Percentiles rank a stretch among this genome's conserved stretches.
Evolutionary conservation across 1,140 invertebrate genomes (phyloP).

Genomic region (Berghia stephanieae): DNA sequence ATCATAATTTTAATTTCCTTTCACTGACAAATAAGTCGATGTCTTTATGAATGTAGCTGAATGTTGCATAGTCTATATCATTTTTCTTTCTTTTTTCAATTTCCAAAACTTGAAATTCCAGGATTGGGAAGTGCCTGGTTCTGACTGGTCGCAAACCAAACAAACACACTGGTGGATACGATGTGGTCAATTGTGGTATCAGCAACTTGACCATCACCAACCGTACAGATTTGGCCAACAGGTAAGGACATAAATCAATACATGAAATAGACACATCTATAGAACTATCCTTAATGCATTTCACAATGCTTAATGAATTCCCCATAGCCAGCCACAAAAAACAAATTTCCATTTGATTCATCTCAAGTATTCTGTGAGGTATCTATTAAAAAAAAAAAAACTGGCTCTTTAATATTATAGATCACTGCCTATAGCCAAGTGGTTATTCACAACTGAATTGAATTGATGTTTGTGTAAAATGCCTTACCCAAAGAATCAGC

Average conservation of each 20-base stretch:
- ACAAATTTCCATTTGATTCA: not conserved
- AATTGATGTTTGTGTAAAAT: too few relatives aligned
- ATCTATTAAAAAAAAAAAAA: not conserved
- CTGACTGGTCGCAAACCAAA: constrained; percentile 72
- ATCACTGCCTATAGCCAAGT: too few relatives aligned
- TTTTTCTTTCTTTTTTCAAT: not conserved
- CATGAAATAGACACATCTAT: not conserved
- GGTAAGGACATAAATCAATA: constrained; percentile 57
- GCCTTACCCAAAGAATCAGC: too few relatives aligned
- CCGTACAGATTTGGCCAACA: constrained; percentile 76
- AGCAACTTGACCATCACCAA: constrained; percentile 73
- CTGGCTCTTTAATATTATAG: not conserved
- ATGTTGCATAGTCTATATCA: not conserved
- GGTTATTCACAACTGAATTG: too few relatives aligned
- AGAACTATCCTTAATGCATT: too few relatives aligned
- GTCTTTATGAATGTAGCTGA: not conserved
- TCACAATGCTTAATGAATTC: not conserved
- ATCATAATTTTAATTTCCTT: too few relatives aligned
- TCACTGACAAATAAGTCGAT: too few relatives aligned
- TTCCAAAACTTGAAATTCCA: constrained; percentile 46
- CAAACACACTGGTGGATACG: constrained; percentile 71
- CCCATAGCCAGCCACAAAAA: not conserved
- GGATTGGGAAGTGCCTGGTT: constrained; percentile 72
- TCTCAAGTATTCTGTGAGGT: not conserved
- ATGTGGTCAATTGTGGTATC: constrained; percentile 74